Base-by-base conservation (phyloP, 1,140 invertebrate species). In the Arctopsyche grandis region DNA sequence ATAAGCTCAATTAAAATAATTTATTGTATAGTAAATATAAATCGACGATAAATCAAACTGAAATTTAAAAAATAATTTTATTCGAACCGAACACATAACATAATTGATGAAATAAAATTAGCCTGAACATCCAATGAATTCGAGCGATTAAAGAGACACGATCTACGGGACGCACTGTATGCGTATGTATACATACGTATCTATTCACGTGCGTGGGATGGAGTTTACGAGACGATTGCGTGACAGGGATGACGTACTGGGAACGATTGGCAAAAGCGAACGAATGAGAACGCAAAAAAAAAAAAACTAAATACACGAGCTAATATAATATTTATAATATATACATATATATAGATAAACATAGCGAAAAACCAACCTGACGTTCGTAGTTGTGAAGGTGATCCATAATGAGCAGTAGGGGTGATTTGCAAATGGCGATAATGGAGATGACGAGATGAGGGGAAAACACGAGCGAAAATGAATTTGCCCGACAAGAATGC, bases 321-420 rank as follows among this genome's bases (percentile, higher is more conserved):
- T 38, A 38, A 38, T 38, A 38, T 38, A 38, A 38, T 38, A 38
- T 38, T 38, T 38, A 38, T 38, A 52, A 52, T 52, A 52, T 12
- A 52, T 52, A 52, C 16, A 52, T 52, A 52, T 12, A 52, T 12
- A 52, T 52, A 52, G 3, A 5, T 52, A 52, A 14, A 5, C 12
- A 3, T 3, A 52, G 48, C 63, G 21, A 66, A n/a, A n/a, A 12
- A 66, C 58, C 58, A 24, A 66, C 63, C 63, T 66, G 63, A 22
- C 9, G 5, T 19, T 66, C 22, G 21, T 21, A 22, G 58, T 22
- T 60, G 24, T 66, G 63, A 66, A 66, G 63, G 63, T 66, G 63
- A 12, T 66, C 63, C 63, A 66, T 66, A 22, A 26, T 24, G 63
- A 66, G 3, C 24, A 22, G 10, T 5, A 1, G n/a, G 19, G 58